phyloP scores from a whole-genome alignment of 2,888 invertebrate genomes.

The Ormyrus pomaceus region DNA sequence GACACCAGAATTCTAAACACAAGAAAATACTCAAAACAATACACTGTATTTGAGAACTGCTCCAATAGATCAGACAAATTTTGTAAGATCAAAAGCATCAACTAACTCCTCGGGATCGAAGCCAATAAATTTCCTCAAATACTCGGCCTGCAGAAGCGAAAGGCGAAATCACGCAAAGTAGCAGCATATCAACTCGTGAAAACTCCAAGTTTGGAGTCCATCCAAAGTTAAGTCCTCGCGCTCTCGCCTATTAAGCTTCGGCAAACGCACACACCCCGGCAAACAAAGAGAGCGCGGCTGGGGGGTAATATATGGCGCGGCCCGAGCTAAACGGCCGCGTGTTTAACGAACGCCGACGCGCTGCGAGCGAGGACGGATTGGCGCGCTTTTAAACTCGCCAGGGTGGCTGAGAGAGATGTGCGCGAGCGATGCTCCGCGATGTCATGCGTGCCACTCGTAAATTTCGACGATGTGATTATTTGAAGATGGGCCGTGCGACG shows the following conservation, averaged over 20 bases:
- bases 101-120: too few species aligned
- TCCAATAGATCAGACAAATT: too few species aligned
- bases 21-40: too few species aligned
- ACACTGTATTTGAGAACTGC: too few species aligned
- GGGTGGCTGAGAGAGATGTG: background rate
- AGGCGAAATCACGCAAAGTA: too few species aligned
- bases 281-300: conserved; percentile 11
- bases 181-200: background rate
- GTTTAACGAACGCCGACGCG: conserved; percentile 36
- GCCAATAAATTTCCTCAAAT: too few species aligned
- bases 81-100: too few species aligned
- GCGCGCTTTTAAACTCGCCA: background rate
- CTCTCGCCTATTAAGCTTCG: background rate
- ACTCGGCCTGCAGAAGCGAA: too few species aligned
- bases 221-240: conserved; percentile 29
- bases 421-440: background rate
- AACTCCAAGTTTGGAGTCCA: background rate
- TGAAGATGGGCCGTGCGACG: too few species aligned
- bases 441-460: conserved; percentile 13
- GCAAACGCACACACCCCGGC: too few species aligned
- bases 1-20: too few species aligned
- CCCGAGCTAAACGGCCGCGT: conserved; percentile 25
- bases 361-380: background rate
- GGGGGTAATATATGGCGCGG: conserved; percentile 20
- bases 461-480: background rate